phyloP scores from a whole-genome alignment of 2,888 invertebrate genomes.

The Yponomeuta sedellus region DNA sequence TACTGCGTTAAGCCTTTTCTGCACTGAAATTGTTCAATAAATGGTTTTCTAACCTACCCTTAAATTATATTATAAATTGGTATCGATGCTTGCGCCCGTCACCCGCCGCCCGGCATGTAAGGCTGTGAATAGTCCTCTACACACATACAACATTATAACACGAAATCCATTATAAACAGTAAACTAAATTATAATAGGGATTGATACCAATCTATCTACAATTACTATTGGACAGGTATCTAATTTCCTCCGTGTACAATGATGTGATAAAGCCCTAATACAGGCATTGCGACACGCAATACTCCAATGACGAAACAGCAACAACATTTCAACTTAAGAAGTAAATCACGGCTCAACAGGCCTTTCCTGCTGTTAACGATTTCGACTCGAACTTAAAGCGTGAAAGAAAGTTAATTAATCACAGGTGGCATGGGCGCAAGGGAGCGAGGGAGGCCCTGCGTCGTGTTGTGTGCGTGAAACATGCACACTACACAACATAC shows the following conservation, averaged over 20 bases:
- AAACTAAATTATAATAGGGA: conserved; percentile 31
- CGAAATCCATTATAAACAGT: not conserved
- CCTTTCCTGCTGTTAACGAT: conserved; percentile 69
- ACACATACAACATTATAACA: not conserved
- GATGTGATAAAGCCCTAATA: not conserved
- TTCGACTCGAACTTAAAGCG: conserved; percentile 61
- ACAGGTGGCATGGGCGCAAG: conserved; percentile 30
- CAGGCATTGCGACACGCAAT: conserved; percentile 48
- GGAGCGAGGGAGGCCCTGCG: conserved; percentile 31
- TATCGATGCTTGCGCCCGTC: too few relatives aligned
- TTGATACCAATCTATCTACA: conserved; percentile 53
- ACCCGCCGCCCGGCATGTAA: too few relatives aligned
- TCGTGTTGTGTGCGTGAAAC: conserved; percentile 25
- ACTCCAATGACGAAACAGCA: conserved; percentile 59
- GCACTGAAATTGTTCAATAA: too few relatives aligned
- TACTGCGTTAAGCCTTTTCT: too few relatives aligned
- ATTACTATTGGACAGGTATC: conserved; percentile 63
- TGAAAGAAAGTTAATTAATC: conserved; percentile 73
- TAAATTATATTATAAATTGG: too few relatives aligned
- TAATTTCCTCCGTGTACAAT: conserved; percentile 56
- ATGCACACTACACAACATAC: not conserved
- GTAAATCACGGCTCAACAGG: conserved; percentile 71
- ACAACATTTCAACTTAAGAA: conserved; percentile 56
- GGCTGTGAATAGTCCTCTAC: too few relatives aligned
- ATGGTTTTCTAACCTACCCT: too few relatives aligned